Base-by-base conservation (phyloP, 2,888 invertebrate species). In the Buathra laborator region DNA sequence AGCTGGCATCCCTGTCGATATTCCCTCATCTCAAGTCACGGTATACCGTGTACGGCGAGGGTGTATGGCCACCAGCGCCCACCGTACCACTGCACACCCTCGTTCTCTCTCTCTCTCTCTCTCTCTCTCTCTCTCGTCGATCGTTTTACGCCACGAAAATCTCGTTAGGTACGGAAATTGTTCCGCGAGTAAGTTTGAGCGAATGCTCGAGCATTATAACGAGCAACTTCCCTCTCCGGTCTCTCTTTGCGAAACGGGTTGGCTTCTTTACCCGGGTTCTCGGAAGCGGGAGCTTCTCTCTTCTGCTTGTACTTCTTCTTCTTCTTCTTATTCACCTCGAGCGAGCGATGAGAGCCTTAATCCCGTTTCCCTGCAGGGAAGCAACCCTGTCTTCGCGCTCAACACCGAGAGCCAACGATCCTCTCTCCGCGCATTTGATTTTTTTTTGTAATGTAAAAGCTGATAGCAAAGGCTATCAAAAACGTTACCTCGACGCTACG, bases 101-200 rank as follows among this genome's bases (percentile, higher is more conserved):
- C 71, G n/a, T n/a, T n/a, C 51, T 51, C 68, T 51, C 74, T 70
- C 46, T 46, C 44, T 62, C 53, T 66, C 72, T 77, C 81, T n/a
- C 51, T 51, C 68, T 51, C 74, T 70, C 46, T 46, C 44, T 62
- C 53, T 66, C 72, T 77, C 81, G 72, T 84, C 81, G 81, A 77
- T 84, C 81, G 81, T 81, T 86, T 84, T 82, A 82, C 79, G 78
- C 80, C 71, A 71, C 81, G 81, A 82, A 86, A 86, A 86, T 86
- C 84, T 86, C 81, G 81, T 86, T 86, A 84, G 78, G 72, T 79
- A 84, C 62, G 76, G 84, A 86, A 84, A 86, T 86, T 84, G 81
- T 84, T 86, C 78, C 37, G 64, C 62, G 81, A 82, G 79, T 79
- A 84, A 86, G 84, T 86, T 86, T 81, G 75, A 81, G 79, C 78